phyloP scores from a whole-genome alignment of 2,888 invertebrate species.

The Cryptus armator region DNA sequence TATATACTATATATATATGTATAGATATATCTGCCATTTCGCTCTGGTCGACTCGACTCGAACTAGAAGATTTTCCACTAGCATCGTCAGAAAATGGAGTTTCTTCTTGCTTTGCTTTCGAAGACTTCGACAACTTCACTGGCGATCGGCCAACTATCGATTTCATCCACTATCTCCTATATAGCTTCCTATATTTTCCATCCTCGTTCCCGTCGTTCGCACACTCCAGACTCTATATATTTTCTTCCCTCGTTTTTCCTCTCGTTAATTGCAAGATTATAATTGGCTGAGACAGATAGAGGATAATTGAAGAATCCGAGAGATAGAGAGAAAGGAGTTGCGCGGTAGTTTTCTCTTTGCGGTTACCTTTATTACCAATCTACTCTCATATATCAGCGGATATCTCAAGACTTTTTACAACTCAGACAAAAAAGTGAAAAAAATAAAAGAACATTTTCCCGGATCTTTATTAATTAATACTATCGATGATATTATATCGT shows the following conservation, averaged over 20 bases:
- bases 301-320: conserved; percentile 58
- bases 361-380: conserved; percentile 30
- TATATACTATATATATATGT: not conserved
- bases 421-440: not conserved
- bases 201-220: conserved; percentile 46
- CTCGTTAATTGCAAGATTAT: conserved; percentile 64
- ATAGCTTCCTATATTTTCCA: conserved; percentile 52
- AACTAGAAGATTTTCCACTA: conserved; percentile 17
- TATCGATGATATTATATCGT: no score
- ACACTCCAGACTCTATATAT: conserved; percentile 76
- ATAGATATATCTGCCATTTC: not conserved
- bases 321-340: not conserved
- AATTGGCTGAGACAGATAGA: conserved; percentile 49
- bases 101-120: conserved; percentile 24
- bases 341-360: conserved; percentile 52
- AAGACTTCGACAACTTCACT: conserved; percentile 20
- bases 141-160: conserved; percentile 66
- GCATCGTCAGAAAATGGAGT: conserved; percentile 36
- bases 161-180: conserved; percentile 17
- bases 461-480: not conserved
- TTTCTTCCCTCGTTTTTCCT: conserved; percentile 62
- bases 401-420: conserved; percentile 8
- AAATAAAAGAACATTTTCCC: not conserved
- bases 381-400: not conserved
- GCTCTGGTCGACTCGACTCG: conserved; percentile 29